Evolutionary conservation across 2,888 invertebrate genomes (phyloP).

Genomic region (Dendrolimus houi): DNA sequence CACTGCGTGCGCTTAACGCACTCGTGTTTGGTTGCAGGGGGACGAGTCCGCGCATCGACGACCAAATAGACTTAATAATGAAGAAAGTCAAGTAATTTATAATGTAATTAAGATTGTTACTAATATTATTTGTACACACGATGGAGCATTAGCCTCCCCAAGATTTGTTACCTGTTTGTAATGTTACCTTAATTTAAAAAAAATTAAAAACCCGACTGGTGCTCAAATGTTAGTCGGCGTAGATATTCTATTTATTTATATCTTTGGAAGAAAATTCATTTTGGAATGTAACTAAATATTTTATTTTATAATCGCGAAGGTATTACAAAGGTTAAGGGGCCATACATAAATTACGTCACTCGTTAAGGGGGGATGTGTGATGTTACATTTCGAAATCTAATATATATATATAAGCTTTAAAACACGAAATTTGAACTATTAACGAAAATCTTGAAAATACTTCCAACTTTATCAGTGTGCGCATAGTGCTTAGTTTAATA

Average conservation of each 20-base stretch:
- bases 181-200: neutral
- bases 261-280: neutral
- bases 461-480: too few species aligned
- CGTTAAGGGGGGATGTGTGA: too few species aligned
- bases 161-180: neutral
- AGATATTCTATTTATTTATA: neutral
- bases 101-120: neutral
- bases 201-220: constrained; percentile 3
- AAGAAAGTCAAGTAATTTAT: constrained; percentile 64
- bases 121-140: neutral
- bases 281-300: too few species aligned
- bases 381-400: too few species aligned
- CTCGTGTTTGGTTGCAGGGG: constrained; percentile 60
- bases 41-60: constrained; percentile 86
- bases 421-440: too few species aligned
- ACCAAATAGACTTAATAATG: constrained; percentile 85
- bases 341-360: too few species aligned
- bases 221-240: constrained; percentile 9
- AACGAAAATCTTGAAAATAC: too few species aligned
- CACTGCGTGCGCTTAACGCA: too few species aligned
- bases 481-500: too few species aligned
- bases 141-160: neutral
- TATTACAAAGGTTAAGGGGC: too few species aligned
- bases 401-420: too few species aligned
- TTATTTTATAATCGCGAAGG: too few species aligned